Conservation (phyloP, 2,797 vertebrate genomes). For the Ctenochaetus hawaiiensis region DNA sequence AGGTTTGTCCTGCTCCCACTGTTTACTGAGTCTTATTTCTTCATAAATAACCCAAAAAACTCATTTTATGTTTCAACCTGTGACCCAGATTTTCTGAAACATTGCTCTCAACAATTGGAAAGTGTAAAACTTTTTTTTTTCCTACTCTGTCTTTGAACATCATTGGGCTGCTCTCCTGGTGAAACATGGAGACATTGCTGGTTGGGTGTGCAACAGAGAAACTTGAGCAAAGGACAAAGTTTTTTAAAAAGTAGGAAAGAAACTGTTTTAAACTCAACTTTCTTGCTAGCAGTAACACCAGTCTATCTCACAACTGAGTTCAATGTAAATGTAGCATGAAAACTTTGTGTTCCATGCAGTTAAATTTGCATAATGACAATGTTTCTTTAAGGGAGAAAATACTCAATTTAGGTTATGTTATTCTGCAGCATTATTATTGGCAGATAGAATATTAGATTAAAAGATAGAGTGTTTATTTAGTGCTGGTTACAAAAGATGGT, state of each 20-base stretch:
- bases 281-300: too few species aligned
- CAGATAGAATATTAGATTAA: neutral
- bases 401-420: neutral
- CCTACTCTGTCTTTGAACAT: too few species aligned
- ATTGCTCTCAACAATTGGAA: neutral
- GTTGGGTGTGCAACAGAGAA: too few species aligned
- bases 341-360: neutral
- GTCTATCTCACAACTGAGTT: too few species aligned
- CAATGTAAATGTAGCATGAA: neutral
- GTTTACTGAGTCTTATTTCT: neutral
- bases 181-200: neutral
- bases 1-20: neutral
- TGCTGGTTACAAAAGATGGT: neutral
- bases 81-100: too few species aligned
- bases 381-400: neutral
- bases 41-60: neutral
- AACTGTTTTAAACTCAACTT: too few species aligned
- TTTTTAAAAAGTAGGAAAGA: neutral
- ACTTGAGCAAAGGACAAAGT: neutral
- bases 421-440: neutral
- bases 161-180: too few species aligned
- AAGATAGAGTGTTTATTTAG: neutral
- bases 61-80: neutral
- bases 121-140: neutral
- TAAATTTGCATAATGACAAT: too few species aligned